Conservation (phyloP, 2,888 invertebrate species). For the Oligia fasciuncula region DNA sequence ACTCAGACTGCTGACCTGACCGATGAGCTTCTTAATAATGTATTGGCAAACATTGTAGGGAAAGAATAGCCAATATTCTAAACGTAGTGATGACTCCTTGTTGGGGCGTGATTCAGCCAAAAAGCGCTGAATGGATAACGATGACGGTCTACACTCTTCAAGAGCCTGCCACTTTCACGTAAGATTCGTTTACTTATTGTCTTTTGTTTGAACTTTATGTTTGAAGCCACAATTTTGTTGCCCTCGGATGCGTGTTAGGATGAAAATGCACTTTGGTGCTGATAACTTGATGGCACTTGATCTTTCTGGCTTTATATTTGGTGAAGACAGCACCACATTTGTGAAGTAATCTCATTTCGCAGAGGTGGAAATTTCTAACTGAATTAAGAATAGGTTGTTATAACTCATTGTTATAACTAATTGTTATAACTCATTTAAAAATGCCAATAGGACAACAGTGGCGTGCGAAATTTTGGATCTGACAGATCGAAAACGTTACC, state of each 20-base stretch:
- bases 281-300: neutral
- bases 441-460: conserved; percentile 78
- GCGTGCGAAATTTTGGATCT: conserved; percentile 86
- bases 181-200: conserved; percentile 57
- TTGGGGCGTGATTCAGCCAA: conserved; percentile 86
- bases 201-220: neutral
- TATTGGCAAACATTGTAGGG: conserved; percentile 72
- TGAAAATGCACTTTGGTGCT: neutral
- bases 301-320: neutral
- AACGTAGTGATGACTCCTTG: conserved; percentile 88
- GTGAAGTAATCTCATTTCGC: neutral
- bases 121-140: conserved; percentile 84
- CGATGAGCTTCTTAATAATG: neutral
- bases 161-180: conserved; percentile 87
- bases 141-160: conserved; percentile 87
- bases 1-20: no score
- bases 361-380: neutral
- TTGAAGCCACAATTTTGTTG: neutral
- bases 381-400: neutral
- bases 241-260: no score
- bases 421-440: conserved; percentile 1
- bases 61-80: conserved; percentile 84
- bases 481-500: conserved; percentile 81
- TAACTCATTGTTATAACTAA: neutral
- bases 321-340: neutral